Conservation (phyloP, 1,140 invertebrate genomes). For the Ceratosolen fusciceps region DNA sequence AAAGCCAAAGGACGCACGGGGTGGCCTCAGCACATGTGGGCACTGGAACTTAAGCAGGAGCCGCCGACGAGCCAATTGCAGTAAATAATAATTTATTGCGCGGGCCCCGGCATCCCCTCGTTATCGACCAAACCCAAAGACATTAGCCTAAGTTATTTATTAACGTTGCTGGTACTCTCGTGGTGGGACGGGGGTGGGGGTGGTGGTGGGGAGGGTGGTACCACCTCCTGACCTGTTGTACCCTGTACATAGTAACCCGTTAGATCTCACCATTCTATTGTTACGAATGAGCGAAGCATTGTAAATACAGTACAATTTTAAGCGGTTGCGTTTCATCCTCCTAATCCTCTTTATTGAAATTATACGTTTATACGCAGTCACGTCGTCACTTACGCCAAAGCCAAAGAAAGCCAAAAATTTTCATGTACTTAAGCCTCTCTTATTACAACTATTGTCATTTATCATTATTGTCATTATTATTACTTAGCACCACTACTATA, state of each 20-base stretch:
- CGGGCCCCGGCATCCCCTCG: neutral
- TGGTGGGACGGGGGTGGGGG: too few species aligned
- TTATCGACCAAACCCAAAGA: neutral
- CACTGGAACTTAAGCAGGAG: conserved; percentile 87
- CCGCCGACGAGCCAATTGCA: conserved; percentile 63
- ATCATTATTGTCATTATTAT: too few species aligned
- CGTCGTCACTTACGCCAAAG: neutral
- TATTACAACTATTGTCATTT: too few species aligned
- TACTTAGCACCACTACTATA: too few species aligned
- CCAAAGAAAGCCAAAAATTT: conserved; percentile 5
- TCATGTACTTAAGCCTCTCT: too few species aligned
- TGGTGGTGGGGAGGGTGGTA: neutral
- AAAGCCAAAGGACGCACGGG: conserved; percentile 87
- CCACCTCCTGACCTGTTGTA: neutral
- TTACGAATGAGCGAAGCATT: neutral
- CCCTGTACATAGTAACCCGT: conserved; percentile 31
- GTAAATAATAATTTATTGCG: conserved; percentile 29
- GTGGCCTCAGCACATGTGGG: conserved; percentile 97
- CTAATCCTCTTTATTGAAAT: neutral
- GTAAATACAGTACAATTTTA: conserved; percentile 19
- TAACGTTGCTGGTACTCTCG: neutral
- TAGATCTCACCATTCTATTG: conserved; percentile 23
- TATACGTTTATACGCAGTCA: too few species aligned
- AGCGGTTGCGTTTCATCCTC: neutral
- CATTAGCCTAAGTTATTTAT: neutral